Evolutionary conservation across 2,888 invertebrate genomes (phyloP).

Genomic region (Nomada fucata): DNA sequence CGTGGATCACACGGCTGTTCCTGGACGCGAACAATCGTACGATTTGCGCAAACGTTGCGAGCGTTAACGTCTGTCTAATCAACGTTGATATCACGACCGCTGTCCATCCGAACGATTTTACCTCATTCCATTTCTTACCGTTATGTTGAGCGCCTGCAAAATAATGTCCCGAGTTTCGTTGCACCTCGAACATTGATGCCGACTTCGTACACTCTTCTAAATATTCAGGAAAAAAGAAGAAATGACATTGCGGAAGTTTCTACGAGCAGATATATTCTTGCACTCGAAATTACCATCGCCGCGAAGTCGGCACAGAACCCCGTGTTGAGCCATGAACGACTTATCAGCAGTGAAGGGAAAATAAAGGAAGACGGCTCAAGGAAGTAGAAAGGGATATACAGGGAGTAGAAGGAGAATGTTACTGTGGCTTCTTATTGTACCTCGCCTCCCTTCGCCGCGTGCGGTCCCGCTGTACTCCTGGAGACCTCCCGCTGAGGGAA

Average conservation of each 20-base stretch:
- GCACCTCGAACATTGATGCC: no score
- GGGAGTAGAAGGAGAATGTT: conserved; percentile 53
- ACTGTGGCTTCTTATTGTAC: conserved; percentile 71
- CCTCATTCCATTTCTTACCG: no score
- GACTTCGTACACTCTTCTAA: no score
- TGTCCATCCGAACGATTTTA: no score
- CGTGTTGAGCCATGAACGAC: conserved; percentile 48
- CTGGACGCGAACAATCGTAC: no score
- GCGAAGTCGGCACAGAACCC: conserved; percentile 10
- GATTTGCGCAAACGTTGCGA: no score
- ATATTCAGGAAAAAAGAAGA: no score
- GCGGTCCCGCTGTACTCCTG: conserved; percentile 73
- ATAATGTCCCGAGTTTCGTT: no score
- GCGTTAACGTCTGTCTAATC: no score
- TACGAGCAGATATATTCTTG: background rate
- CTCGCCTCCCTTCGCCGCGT: conserved; percentile 70
- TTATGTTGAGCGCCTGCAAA: no score
- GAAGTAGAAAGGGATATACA: conserved; percentile 54
- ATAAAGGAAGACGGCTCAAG: conserved; percentile 51
- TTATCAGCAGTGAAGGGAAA: conserved; percentile 48
- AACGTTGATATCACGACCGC: no score
- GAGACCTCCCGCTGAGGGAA: conserved; percentile 74
- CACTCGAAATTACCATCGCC: background rate
- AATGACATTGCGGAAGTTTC: no score
- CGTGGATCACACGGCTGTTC: conserved; percentile 1